Base-by-base conservation (phyloP, 2,797 vertebrate genomes). In the Psittacula echo region DNA sequence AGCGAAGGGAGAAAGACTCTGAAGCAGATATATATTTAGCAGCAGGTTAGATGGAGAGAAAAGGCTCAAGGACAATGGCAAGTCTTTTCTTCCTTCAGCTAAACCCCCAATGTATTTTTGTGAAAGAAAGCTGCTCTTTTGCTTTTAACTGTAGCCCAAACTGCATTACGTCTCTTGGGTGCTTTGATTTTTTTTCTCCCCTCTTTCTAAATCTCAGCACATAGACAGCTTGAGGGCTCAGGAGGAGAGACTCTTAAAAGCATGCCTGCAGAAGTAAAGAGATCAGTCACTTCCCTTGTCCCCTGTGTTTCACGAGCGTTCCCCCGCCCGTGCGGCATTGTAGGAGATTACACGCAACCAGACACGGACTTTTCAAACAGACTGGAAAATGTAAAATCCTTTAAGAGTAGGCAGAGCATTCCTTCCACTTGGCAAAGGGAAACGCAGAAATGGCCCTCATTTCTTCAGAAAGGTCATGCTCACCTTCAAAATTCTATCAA, bases 171-270 rank as follows among this genome's bases (percentile, higher is more conserved):
- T 92, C 87, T 95, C 90, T 44, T 85, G 89, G 90, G 90, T 76
- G 75, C 94, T 97, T 96, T 97, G 93, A 96, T 94, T 91, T 90
- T 89, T 90, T 83, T 85, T 70, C 47, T 34, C 86, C 54, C 94
- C 23, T 23, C 86, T 92, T 96, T 95, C 92, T 90, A 93, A 95
- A 89, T 88, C 92, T 94, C 87, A 73, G 80, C 75, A 85, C 87
- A 96, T 2, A 95, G 92, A 90, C 92, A 92, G 93, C 95, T 96
- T 67, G 58, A 81, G 94, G 93, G 94, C 94, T 96, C 94, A 71
- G 87, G 27, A 95, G 89, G 93, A 95, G 90, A 96, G 93, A 96
- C 95, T 96, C 93, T 97, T 95, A 94, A 94, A 97, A 97, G 93
- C 92, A 92, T 10, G 81, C 75, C 94, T 91, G 93, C 64, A 94